Evolutionary conservation across 2,888 invertebrate species (phyloP).

Genomic region (Nasonovia ribisnigri): DNA sequence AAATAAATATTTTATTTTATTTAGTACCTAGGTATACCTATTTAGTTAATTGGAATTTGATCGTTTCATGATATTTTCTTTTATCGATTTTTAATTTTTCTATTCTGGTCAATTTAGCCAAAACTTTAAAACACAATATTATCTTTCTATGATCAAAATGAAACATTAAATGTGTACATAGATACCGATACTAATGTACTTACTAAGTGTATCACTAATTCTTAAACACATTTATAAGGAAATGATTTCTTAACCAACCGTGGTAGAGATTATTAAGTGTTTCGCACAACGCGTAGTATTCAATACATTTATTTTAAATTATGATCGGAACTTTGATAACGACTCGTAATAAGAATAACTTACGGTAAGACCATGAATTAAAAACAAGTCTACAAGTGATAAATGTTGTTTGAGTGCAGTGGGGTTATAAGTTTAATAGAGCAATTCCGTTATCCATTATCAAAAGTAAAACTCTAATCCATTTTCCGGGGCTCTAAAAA

Average conservation of each 20-base stretch:
- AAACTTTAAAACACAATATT: background rate
- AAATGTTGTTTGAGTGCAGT: background rate
- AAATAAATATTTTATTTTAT: background rate
- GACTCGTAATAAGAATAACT: background rate
- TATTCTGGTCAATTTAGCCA: background rate
- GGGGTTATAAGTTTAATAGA: constrained; percentile 7
- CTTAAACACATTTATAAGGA: background rate
- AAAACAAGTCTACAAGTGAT: constrained; percentile 24
- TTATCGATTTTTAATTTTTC: background rate
- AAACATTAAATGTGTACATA: background rate
- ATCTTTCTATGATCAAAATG: background rate
- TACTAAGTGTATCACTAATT: background rate
- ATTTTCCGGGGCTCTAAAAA: background rate
- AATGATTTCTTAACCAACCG: background rate
- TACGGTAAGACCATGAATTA: background rate
- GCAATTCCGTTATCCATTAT: constrained; percentile 20
- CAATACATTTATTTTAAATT: background rate
- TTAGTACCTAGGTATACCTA: background rate
- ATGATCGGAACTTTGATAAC: background rate
- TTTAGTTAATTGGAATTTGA: background rate
- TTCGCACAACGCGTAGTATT: background rate
- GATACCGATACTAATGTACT: background rate
- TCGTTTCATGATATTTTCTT: background rate
- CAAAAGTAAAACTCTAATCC: constrained; percentile 2
- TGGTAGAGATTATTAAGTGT: background rate